These are phyloP conservation scores for Acleris literana DNA, from an alignment of 2,888 invertebrate genomes.

Conservation along the genomic window DNA sequence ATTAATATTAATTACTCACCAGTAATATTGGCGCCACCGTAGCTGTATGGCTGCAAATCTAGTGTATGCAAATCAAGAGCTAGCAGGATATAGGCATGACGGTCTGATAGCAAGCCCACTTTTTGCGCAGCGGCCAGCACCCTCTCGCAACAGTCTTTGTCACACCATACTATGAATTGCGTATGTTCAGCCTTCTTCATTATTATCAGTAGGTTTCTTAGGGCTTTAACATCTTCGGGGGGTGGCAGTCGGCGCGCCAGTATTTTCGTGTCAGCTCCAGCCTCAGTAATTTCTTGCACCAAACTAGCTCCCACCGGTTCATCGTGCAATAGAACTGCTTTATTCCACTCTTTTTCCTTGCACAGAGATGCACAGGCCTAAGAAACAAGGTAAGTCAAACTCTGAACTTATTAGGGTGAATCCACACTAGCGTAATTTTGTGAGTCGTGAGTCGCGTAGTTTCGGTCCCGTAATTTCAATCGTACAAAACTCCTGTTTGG, in stretches of 20 bases:
- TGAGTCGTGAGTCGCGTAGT: too few relatives aligned
- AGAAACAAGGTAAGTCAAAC: not conserved
- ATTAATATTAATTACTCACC: slow-evolving; percentile 1
- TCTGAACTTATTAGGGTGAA: too few relatives aligned
- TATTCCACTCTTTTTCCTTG: slow-evolving; percentile 14
- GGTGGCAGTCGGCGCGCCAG: slow-evolving; percentile 23
- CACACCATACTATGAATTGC: slow-evolving; percentile 31
- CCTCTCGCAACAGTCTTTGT: slow-evolving; percentile 16
- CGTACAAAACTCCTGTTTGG: too few relatives aligned
- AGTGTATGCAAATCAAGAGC: slow-evolving; percentile 25
- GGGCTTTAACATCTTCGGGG: slow-evolving; percentile 8
- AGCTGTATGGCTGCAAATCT: slow-evolving; percentile 30
- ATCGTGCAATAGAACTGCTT: slow-evolving; percentile 23
- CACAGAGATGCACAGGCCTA: slow-evolving; percentile 25
- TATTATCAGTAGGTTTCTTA: slow-evolving; percentile 23
- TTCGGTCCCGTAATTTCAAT: too few relatives aligned
- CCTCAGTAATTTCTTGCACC: slow-evolving; percentile 2
- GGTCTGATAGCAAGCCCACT: slow-evolving; percentile 24
- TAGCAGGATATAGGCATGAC: slow-evolving; percentile 28
- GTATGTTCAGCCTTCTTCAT: slow-evolving; percentile 30
- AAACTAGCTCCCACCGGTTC: slow-evolving; percentile 11
- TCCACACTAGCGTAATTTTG: too few relatives aligned
- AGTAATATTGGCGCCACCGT: slow-evolving; percentile 31
- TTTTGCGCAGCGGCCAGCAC: slow-evolving; percentile 22
- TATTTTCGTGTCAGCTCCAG: not conserved